phyloP scores from a whole-genome alignment of 2,113 vertebrate species.

The Tychaedon coryphoeus region DNA sequence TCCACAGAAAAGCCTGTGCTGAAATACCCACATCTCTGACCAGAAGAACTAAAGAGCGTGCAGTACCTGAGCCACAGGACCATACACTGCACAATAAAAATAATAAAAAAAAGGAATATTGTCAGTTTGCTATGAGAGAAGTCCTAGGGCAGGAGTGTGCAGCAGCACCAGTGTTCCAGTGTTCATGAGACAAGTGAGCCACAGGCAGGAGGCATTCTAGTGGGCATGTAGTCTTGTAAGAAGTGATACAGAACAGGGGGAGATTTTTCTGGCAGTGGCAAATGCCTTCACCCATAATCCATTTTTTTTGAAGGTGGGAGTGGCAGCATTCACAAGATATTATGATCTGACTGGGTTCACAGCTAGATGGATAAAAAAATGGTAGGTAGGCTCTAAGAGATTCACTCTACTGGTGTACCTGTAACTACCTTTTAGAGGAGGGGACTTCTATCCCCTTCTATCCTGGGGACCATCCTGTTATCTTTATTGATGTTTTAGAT shows the following conservation, averaged over 20 bases:
- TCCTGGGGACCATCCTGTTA: background rate
- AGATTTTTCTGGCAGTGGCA: background rate
- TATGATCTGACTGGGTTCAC: background rate
- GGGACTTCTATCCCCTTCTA: background rate
- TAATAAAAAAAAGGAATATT: background rate
- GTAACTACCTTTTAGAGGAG: background rate
- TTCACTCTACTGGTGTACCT: background rate
- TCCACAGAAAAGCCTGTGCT: background rate
- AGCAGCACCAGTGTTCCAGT: background rate
- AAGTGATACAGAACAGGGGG: background rate
- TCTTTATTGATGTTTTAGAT: background rate
- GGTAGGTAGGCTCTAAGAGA: background rate
- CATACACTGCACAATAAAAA: background rate
- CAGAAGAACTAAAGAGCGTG: background rate
- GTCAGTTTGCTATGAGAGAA: background rate
- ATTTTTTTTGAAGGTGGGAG: background rate
- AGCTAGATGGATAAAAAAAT: background rate
- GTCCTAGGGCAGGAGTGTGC: background rate
- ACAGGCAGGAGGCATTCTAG: background rate
- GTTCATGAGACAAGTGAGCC: background rate
- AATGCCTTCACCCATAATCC: background rate
- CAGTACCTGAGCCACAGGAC: background rate
- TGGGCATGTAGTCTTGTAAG: background rate
- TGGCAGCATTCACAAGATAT: background rate
- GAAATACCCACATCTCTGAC: background rate